These are phyloP conservation scores for Clamator glandarius DNA, from an alignment of 2,797 vertebrate species.

Conservation along the genomic window DNA sequence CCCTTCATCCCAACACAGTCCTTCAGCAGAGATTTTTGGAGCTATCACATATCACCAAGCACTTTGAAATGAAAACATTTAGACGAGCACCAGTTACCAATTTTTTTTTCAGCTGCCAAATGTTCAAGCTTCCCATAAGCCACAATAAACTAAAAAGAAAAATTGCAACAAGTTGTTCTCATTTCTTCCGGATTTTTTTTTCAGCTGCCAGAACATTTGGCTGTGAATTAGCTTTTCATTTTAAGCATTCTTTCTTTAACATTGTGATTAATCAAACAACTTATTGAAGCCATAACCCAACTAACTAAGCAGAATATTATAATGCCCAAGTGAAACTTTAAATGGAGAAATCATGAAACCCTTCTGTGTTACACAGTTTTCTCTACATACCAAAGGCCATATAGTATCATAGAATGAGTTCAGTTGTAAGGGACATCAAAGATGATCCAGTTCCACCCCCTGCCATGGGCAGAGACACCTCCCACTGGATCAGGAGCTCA, in stretches of 20 bases:
- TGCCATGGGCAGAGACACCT: too few relatives aligned
- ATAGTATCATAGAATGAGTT: too few relatives aligned
- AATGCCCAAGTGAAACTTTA: not conserved
- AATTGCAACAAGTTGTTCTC: not conserved
- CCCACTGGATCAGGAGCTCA: too few relatives aligned
- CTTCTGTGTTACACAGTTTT: not conserved
- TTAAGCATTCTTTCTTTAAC: not conserved
- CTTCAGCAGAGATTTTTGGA: not conserved
- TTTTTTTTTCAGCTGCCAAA: not conserved
- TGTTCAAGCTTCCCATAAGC: not conserved
- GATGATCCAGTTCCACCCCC: too few relatives aligned
- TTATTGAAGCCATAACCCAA: not conserved
- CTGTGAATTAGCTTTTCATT: not conserved
- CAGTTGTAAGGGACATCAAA: too few relatives aligned
- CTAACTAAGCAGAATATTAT: not conserved
- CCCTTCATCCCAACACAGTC: not conserved
- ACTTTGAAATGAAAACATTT: not conserved
- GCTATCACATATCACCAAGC: not conserved
- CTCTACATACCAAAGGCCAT: not conserved
- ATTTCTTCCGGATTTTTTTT: not conserved
- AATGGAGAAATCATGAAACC: not conserved
- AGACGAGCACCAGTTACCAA: not conserved
- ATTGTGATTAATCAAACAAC: constrained; percentile 23
- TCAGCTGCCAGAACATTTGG: not conserved
- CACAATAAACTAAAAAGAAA: not conserved